Conservation (phyloP, 1,140 invertebrate species). For the Cotesia vestalis region DNA sequence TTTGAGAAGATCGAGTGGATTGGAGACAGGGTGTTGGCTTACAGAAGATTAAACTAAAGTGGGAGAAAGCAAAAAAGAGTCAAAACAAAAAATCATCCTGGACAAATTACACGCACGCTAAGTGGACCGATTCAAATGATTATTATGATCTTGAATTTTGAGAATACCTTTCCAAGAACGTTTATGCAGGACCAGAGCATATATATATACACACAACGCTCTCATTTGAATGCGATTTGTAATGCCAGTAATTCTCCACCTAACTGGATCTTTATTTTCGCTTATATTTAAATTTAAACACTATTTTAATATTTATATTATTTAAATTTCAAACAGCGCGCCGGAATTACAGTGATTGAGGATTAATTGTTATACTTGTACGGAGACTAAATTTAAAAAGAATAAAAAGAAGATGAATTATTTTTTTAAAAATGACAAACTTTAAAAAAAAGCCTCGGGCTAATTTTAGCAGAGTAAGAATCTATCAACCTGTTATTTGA, state of each 20-base stretch:
- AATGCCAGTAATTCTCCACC: constrained; percentile 46
- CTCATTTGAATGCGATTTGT: constrained; percentile 59
- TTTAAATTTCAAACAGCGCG: neutral
- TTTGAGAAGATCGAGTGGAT: no score
- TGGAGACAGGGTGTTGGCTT: neutral
- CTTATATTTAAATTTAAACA: neutral
- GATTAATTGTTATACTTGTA: no score
- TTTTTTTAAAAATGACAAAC: no score
- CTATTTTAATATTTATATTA: neutral
- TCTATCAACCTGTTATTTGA: neutral
- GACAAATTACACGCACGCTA: constrained; percentile 61
- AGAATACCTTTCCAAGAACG: constrained; percentile 55
- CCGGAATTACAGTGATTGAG: no score
- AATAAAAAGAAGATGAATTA: no score
- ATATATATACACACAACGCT: constrained; percentile 34
- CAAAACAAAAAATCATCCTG: constrained; percentile 50
- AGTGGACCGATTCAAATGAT: constrained; percentile 59
- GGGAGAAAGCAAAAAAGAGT: neutral
- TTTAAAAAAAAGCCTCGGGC: neutral
- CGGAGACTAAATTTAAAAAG: no score
- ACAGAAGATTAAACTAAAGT: neutral
- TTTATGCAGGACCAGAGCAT: constrained; percentile 42
- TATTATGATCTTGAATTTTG: constrained; percentile 54
- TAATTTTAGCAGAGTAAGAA: neutral
- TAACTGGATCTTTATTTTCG: constrained; percentile 20